Conservation (phyloP, 2,797 vertebrate species). For the Spinus pinus region DNA sequence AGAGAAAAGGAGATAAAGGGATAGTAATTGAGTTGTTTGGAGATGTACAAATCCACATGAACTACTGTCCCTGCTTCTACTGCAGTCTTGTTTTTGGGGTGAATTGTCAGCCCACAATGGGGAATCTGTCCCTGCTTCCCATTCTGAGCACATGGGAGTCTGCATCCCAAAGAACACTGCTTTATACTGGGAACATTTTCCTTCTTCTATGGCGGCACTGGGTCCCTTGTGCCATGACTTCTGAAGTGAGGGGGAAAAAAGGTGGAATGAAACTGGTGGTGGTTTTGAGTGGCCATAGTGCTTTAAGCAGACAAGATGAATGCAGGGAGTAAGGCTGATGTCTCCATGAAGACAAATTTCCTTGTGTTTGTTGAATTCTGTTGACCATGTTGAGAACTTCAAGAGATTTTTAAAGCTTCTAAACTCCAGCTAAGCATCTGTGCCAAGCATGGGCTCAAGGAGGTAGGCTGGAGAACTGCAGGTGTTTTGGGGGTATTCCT, state of each 20-base stretch:
- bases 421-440: neutral
- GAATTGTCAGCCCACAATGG: neutral
- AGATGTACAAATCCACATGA: neutral
- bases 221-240: neutral
- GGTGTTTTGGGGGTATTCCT: neutral
- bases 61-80: neutral
- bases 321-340: neutral
- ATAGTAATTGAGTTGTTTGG: neutral
- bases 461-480: neutral
- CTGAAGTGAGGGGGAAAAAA: neutral
- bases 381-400: neutral
- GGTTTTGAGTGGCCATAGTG: neutral
- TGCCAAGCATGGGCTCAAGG: neutral
- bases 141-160: rapidly evolving
- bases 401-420: neutral
- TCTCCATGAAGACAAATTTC: neutral
- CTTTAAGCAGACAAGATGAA: neutral
- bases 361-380: neutral
- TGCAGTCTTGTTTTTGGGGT: neutral
- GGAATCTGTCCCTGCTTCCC: neutral
- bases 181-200: neutral
- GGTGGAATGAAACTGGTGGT: neutral
- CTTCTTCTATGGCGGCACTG: neutral
- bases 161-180: neutral
- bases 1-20: neutral